phyloP scores from a whole-genome alignment of 2,888 invertebrate species.

The Lasioglossum calceatum region DNA sequence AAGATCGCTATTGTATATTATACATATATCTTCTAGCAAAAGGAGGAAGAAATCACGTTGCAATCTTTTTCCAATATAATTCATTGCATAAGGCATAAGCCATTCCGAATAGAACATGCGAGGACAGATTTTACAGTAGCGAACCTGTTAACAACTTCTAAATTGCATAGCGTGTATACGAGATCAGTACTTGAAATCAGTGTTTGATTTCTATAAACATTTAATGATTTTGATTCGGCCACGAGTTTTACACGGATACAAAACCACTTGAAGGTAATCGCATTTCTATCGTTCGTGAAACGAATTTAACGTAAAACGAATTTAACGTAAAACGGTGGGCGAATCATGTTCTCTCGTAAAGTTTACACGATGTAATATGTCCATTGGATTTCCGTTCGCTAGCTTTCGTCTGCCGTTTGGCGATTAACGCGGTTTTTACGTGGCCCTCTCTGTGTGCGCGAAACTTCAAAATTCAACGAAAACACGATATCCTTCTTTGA shows the following conservation, averaged over 20 bases:
- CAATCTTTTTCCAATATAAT: neutral
- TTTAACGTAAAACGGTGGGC: constrained; percentile 3
- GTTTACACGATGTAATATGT: constrained; percentile 30
- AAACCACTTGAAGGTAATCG: neutral
- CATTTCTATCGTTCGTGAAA: neutral
- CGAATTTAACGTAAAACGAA: neutral
- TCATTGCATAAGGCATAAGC: neutral
- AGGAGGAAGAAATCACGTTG: neutral
- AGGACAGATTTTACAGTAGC: neutral
- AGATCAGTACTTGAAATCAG: neutral
- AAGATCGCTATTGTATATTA: neutral
- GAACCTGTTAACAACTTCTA: neutral
- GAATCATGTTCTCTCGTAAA: neutral
- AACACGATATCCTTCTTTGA: neutral
- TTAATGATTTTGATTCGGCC: neutral
- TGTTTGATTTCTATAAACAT: neutral
- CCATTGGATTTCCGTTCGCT: constrained; percentile 67
- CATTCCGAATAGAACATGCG: neutral
- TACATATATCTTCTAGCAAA: neutral
- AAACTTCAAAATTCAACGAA: neutral
- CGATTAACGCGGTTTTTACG: constrained; percentile 54
- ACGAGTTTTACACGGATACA: neutral
- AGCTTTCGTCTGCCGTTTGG: constrained; percentile 63
- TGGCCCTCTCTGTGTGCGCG: constrained; percentile 30
- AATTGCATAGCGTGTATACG: neutral